A percentile compares a stretch with the other conserved stretches of the same genome.
These are phyloP conservation scores for Danio rerio DNA, from an alignment of 2,113 vertebrate species.

Conservation along the genomic window GRCz12tu NC_133191.1:33330001-33330500, in stretches of 20 bases:
- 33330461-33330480: constrained; percentile 66
- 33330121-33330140: neutral
- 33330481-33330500: constrained; percentile 65
- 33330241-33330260: neutral
- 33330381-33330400: constrained; percentile 77
- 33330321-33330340: constrained; percentile 12
- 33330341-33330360: constrained; percentile 45
- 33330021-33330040: neutral
- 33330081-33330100: neutral
- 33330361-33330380: constrained; percentile 58
- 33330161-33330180: neutral
- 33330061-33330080: constrained; percentile 1
- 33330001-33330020: neutral
- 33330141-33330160: neutral
- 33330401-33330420: constrained; percentile 69
- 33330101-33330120: neutral
- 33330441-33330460: constrained; percentile 68
- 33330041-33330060: neutral
- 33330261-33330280: neutral
- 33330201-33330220: neutral
- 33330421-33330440: constrained; percentile 69
- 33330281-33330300: neutral
- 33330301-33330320: constrained; percentile 4
- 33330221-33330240: neutral
- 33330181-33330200: neutral